Evolutionary conservation across 2,888 invertebrate genomes (phyloP).

Genomic region (Andrena chrysosceles): DNA sequence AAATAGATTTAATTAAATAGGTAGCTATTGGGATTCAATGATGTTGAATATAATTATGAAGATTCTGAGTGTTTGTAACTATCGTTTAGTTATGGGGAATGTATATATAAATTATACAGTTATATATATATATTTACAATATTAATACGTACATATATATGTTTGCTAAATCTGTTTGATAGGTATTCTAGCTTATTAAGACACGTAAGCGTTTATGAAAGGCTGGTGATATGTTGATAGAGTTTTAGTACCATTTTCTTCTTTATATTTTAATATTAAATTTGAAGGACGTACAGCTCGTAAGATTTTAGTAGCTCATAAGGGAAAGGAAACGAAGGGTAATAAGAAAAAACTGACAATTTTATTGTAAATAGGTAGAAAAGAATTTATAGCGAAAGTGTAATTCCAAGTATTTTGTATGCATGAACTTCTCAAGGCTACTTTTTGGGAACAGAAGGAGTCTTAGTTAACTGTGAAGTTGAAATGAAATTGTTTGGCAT

Average conservation of each 20-base stretch:
- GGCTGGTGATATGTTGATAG: constrained; percentile 7
- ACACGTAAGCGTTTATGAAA: background rate
- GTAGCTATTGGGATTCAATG: no score
- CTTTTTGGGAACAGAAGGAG: background rate
- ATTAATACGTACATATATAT: background rate
- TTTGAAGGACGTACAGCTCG: background rate
- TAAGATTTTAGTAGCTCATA: background rate
- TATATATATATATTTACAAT: constrained; percentile 13
- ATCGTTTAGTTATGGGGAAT: constrained; percentile 1
- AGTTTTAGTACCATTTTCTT: background rate
- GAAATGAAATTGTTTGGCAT: background rate
- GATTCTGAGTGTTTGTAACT: constrained; percentile 1
- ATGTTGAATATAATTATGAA: background rate
- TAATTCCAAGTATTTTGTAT: background rate
- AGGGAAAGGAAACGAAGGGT: background rate
- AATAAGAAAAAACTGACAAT: background rate
- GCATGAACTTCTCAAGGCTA: background rate
- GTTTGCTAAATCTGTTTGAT: background rate
- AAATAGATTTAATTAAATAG: background rate
- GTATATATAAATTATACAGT: constrained; percentile 6
- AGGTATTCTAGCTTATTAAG: background rate
- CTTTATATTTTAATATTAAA: background rate
- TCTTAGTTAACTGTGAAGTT: no score
- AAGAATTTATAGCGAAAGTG: background rate
- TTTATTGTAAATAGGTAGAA: background rate